Evolutionary conservation across 2,113 vertebrate genomes (phyloP).

Genomic region (Colinus virginianus): DNA sequence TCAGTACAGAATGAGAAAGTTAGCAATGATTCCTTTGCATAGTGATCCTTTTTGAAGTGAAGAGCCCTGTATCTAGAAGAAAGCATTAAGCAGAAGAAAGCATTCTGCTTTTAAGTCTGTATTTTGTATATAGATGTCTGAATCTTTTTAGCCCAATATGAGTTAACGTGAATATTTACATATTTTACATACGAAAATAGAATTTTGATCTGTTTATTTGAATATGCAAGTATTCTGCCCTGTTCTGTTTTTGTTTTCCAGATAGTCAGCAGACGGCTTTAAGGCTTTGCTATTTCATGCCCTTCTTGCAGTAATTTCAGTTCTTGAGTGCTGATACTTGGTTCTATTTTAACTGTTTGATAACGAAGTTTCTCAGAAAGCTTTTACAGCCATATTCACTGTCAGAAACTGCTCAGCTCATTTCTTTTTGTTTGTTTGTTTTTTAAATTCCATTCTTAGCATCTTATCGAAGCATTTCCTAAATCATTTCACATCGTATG

Average conservation of each 20-base stretch:
- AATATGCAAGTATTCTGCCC: not conserved
- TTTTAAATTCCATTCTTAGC: not conserved
- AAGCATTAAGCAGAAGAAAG: not conserved
- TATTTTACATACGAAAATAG: not conserved
- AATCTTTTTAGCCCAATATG: not conserved
- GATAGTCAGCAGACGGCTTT: not conserved
- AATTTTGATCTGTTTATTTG: not conserved
- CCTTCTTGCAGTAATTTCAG: not conserved
- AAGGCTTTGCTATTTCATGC: not conserved
- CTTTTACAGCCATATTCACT: not conserved
- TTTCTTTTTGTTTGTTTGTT: not conserved
- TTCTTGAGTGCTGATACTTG: not conserved
- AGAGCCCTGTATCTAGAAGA: not conserved
- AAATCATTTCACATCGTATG: not conserved
- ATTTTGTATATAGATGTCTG: not conserved
- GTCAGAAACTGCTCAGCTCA: not conserved
- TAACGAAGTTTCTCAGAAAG: not conserved
- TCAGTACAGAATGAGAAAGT: not conserved
- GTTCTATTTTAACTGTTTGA: not conserved
- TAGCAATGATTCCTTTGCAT: not conserved
- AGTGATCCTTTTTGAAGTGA: not conserved
- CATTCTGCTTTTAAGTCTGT: constrained; percentile 14
- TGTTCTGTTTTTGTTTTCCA: not conserved
- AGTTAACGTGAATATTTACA: not conserved
- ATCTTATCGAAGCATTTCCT: not conserved